A percentile compares a stretch with the other conserved stretches of the same genome.
These are phyloP conservation scores for Teinopalpus imperialis DNA, from an alignment of 2,888 invertebrate genomes.

Conservation along the genomic window DNA sequence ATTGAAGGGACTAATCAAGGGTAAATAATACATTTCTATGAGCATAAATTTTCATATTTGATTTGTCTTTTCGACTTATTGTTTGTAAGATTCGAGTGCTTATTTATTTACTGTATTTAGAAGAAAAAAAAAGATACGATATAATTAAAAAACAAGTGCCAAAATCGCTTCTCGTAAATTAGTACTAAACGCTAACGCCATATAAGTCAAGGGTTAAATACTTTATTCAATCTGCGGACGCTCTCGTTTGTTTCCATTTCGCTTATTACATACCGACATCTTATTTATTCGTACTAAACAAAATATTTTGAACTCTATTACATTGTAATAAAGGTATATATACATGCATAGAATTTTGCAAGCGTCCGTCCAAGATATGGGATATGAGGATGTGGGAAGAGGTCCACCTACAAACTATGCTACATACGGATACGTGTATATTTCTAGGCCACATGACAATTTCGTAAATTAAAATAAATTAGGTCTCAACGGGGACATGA, in stretches of 20 bases:
- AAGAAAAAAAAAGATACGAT: too few species aligned
- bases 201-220: slow-evolving; percentile 60
- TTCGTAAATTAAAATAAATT: slow-evolving; percentile 37
- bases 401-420: slow-evolving; percentile 28
- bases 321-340: slow-evolving; percentile 35
- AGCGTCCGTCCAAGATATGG: slow-evolving; percentile 26
- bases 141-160: too few species aligned
- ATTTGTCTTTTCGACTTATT: too few species aligned
- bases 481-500: slow-evolving; percentile 21
- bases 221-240: slow-evolving; percentile 70
- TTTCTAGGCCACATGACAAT: slow-evolving; percentile 40
- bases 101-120: too few species aligned
- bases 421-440: slow-evolving; percentile 22
- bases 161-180: not conserved
- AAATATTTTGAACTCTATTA: slow-evolving; percentile 43
- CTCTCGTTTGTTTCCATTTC: slow-evolving; percentile 68
- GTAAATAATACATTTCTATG: too few species aligned
- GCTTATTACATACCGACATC: slow-evolving; percentile 42
- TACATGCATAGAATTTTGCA: slow-evolving; percentile 28
- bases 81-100: too few species aligned
- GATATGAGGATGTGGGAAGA: slow-evolving; percentile 38
- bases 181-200: slow-evolving; percentile 12
- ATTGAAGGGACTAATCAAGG: too few species aligned
- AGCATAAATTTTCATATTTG: too few species aligned
- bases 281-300: slow-evolving; percentile 27